Base-by-base conservation (phyloP, 1,140 invertebrate genomes). In the Amyelois transitella region DNA sequence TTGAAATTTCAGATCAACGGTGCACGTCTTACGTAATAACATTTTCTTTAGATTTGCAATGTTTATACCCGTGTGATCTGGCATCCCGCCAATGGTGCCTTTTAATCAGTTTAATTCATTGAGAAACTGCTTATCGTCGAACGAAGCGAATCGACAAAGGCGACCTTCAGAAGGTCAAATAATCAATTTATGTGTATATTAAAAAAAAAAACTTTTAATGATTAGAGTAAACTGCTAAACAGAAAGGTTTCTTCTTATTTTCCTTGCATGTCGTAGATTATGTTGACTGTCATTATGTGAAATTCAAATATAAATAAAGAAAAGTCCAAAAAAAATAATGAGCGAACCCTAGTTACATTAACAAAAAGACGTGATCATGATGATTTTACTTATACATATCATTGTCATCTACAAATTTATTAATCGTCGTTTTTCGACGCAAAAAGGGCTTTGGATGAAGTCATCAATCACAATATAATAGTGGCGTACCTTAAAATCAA, bases 91-190 rank as follows among this genome's bases (percentile, higher is more conserved):
- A 87, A 77, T 77, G 66, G 72, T 76, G 77, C 66, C 82, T 84
- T 85, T 85, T 82, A 84, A 85, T 82, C 76, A 60, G 72, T 81
- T 72, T 77, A 78, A 81, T 82, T 84, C 81, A 84, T 84, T 84
- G 67, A 82, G 66, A 72, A 73, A 77, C 75, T 73, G 70, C 64
- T 83, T 82, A 84, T 85, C 69, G 72, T 65, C 61, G 61, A 70
- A 62, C 71, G 67, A 62, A 69, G 75, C 60, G 69, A 76, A 77
- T 77, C 78, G 81, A 81, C 69, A 69, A 61, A 53, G 59, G 60
- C 75, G 80, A 85, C 81, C 80, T 78, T 75, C 57, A 44, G 75
- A 85, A 87, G 81, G 84, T 85, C 79, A 67, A 44, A 24, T 25
- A 64, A 70, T n/a, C n/a, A n/a, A n/a, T n/a, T n/a, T 66, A 70